Base-by-base conservation (phyloP, 2,113 vertebrate genomes). In the Phycodurus eques region DNA sequence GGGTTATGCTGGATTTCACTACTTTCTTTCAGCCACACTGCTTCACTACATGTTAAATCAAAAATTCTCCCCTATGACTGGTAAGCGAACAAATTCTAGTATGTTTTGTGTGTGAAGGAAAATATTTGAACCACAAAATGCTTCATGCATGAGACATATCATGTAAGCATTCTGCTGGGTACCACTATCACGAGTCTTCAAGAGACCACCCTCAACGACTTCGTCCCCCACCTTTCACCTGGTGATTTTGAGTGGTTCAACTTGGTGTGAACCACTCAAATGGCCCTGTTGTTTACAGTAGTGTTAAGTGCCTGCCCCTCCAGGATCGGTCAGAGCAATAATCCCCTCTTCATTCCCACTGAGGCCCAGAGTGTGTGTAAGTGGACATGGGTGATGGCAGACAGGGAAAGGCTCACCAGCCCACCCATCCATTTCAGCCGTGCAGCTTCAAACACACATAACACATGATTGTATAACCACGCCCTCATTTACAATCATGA, bases 291-390 rank as follows among this genome's bases (percentile, higher is more conserved):
- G 92, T 91, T 92, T 92, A 90, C 83, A 79, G 74, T 80, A 76
- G 90, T 87, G 87, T 91, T 88, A 88, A 92, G 89, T 91, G 85
- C 67, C 81, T 80, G 81, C 75, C 86, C 88, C 80, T 91, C 79
- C 76, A 90, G 88, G 88, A 91, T 90, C 88, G 90, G 87, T 89
- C 83, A 47, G 75, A 81, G 77, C 82, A 75, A 78, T 91, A 89
- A 93, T 91, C 91, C 88, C 87, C 88, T 88, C 90, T 91, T 88
- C 87, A 86, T 83, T 82, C 83, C 88, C 84, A 83, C 80, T 83
- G 86, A 81, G 88, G 81, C 82, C 83, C 80, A 73, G 64, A 87
- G 77, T 78, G 87, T 85, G 88, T 87, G 83, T 85, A 91, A 90
- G 85, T 89, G 87, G 81, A 87, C 84, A 88, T 80, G 83, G 81